These are phyloP conservation scores for Spinus olivaceus DNA, from an alignment of 2,797 vertebrate genomes.

Conservation along the genomic window DNA sequence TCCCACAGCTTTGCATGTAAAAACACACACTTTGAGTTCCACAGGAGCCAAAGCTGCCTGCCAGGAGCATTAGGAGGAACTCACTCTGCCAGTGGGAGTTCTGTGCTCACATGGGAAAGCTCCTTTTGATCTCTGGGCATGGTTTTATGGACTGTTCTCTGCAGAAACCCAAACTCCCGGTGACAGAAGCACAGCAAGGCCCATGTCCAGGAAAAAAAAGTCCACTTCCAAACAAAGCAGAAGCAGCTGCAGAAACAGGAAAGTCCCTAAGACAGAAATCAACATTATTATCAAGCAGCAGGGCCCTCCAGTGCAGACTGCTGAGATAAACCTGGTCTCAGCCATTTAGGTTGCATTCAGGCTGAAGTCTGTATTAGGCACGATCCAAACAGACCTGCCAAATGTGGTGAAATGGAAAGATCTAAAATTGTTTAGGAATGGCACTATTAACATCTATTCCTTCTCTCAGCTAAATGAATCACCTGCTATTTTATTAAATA, in stretches of 20 bases:
- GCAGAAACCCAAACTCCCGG: neutral
- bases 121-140: neutral
- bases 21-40: neutral
- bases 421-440: neutral
- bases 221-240: neutral
- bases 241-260: neutral
- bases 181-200: neutral
- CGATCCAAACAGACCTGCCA: neutral
- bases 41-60: neutral
- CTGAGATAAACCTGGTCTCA: neutral
- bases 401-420: neutral
- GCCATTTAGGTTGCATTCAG: neutral
- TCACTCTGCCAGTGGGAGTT: neutral
- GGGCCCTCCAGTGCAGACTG: neutral
- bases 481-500: neutral
- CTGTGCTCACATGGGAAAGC: neutral
- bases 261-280: neutral
- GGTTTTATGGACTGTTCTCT: neutral
- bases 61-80: neutral
- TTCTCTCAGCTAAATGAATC: neutral
- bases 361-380: neutral
- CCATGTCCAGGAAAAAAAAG: fast-evolving
- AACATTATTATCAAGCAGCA: neutral
- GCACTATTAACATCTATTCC: neutral
- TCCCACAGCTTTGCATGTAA: neutral